phyloP scores from a whole-genome alignment of 2,888 invertebrate genomes.

The Cartodere bifasciata region DNA sequence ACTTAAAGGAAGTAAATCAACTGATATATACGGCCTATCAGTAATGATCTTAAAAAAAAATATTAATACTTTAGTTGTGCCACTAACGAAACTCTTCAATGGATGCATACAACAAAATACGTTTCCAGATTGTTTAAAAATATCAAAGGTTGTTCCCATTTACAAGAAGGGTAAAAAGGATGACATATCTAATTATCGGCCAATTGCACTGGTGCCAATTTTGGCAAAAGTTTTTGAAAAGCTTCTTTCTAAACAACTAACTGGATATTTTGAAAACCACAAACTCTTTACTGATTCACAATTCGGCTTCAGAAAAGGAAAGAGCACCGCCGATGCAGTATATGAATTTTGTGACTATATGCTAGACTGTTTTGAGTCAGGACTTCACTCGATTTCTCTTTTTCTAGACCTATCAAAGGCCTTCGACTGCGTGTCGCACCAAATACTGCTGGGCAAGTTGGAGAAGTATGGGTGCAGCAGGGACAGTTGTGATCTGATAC shows the following conservation, averaged over 20 bases:
- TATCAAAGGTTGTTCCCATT: constrained; percentile 13
- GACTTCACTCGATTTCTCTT: background rate
- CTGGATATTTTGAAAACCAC: constrained; percentile 7
- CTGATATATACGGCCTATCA: constrained; percentile 8
- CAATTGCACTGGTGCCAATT: constrained; percentile 11
- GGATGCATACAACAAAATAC: constrained; percentile 8
- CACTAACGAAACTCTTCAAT: constrained; percentile 10
- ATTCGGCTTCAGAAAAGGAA: constrained; percentile 10
- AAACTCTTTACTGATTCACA: constrained; percentile 8
- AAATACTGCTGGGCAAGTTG: constrained; percentile 8
- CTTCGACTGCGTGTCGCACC: constrained; percentile 10
- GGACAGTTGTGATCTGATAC: constrained; percentile 1
- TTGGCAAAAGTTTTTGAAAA: constrained; percentile 11
- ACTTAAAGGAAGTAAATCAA: constrained; percentile 5
- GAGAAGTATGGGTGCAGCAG: constrained; percentile 1
- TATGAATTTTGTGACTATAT: constrained; percentile 3
- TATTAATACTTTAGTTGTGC: constrained; percentile 7
- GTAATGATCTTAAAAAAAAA: constrained; percentile 5
- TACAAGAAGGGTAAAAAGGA: constrained; percentile 12
- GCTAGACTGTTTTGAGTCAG: constrained; percentile 6
- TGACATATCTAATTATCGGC: constrained; percentile 6
- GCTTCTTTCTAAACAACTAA: constrained; percentile 5
- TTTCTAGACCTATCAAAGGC: constrained; percentile 10
- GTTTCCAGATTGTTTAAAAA: constrained; percentile 12
- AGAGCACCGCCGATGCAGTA: constrained; percentile 7